A percentile compares a stretch with the other conserved stretches of the same genome.
These are phyloP conservation scores for Propithecus coquereli DNA, from an alignment of 2,113 vertebrate species.

Conservation along the genomic window DNA sequence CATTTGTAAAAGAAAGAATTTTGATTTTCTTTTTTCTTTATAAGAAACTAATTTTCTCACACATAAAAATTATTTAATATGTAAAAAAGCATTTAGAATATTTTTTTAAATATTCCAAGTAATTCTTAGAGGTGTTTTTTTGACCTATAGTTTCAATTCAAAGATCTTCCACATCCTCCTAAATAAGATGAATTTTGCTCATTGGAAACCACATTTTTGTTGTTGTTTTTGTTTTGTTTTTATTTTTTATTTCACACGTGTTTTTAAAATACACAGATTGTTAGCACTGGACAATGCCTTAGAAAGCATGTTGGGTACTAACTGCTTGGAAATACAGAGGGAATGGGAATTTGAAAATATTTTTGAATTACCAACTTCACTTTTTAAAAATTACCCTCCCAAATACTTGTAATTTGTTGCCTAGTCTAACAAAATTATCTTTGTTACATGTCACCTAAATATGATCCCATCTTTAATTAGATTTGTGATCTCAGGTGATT, in stretches of 20 bases:
- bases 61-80: constrained; percentile 59
- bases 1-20: constrained; percentile 49
- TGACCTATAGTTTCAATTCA: neutral
- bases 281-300: neutral
- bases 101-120: constrained; percentile 10
- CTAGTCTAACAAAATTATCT: neutral
- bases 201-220: neutral
- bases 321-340: neutral
- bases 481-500: neutral
- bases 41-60: constrained; percentile 59
- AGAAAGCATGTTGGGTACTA: neutral
- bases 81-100: constrained; percentile 54
- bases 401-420: neutral
- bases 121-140: neutral
- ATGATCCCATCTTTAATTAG: constrained; percentile 14
- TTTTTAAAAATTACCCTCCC: neutral
- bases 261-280: neutral
- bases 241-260: neutral
- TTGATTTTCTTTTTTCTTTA: neutral
- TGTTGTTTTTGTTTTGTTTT: neutral
- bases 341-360: neutral
- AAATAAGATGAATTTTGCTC: constrained; percentile 40
- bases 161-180: neutral
- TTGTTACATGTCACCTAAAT: neutral
- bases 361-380: constrained; percentile 14